phyloP scores from a whole-genome alignment of 2,113 vertebrate species.

The Seriola aureovittata region DNA sequence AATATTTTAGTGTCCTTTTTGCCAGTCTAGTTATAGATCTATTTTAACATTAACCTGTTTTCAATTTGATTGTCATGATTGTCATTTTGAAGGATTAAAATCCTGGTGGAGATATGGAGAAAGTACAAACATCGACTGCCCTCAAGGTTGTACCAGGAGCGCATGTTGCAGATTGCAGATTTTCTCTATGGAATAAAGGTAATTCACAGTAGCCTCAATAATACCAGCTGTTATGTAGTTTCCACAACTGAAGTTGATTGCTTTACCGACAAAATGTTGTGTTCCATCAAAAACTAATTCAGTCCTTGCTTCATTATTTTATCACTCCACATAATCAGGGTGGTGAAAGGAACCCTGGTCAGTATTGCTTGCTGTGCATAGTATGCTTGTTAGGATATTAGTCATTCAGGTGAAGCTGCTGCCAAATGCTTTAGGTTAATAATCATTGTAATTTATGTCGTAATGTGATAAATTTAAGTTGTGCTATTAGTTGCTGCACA shows the following conservation, averaged over 20 bases:
- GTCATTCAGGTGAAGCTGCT: not conserved
- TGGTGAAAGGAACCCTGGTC: not conserved
- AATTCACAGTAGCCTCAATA: slow-evolving; percentile 35
- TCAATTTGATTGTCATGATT: slow-evolving; percentile 36
- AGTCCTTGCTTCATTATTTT: not conserved
- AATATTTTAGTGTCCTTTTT: not conserved
- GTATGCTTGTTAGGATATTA: not conserved
- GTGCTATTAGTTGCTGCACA: not conserved
- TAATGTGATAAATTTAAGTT: not conserved
- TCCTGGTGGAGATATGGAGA: slow-evolving; percentile 91
- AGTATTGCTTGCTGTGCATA: not conserved
- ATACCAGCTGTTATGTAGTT: not conserved
- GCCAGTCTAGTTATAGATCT: not conserved
- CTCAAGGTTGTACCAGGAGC: slow-evolving; percentile 87
- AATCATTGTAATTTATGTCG: not conserved
- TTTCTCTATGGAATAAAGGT: slow-evolving; percentile 90
- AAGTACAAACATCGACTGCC: slow-evolving; percentile 91
- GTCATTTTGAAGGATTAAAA: slow-evolving; percentile 83
- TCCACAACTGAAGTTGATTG: not conserved
- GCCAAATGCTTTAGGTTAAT: not conserved
- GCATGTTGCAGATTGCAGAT: slow-evolving; percentile 90
- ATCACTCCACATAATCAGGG: not conserved
- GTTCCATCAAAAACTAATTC: not conserved
- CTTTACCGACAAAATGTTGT: not conserved
- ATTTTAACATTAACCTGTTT: not conserved